These are phyloP conservation scores for Indri indri DNA, from an alignment of 2,113 vertebrate genomes.

Conservation along the genomic window DNA sequence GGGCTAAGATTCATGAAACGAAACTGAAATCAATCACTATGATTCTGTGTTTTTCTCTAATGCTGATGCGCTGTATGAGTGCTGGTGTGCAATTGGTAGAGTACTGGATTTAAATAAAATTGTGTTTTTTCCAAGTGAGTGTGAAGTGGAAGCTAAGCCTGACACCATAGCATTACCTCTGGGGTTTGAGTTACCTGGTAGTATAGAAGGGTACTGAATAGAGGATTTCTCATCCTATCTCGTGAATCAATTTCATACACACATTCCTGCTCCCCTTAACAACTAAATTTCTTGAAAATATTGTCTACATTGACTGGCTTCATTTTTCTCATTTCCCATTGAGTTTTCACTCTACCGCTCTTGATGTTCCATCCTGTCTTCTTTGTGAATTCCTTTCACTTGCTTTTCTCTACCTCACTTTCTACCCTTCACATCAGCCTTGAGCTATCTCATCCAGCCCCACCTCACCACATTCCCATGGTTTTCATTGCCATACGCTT, in stretches of 20 bases:
- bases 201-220: background rate
- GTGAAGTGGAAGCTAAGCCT: background rate
- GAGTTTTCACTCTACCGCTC: background rate
- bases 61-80: background rate
- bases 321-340: background rate
- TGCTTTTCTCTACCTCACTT: background rate
- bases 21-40: background rate
- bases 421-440: background rate
- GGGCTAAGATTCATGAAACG: background rate
- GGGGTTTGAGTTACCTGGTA: background rate
- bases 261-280: background rate
- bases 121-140: background rate
- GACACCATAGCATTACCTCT: background rate
- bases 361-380: background rate
- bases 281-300: background rate
- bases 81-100: background rate
- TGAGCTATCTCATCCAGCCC: background rate
- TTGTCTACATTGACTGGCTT: background rate
- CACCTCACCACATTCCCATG: background rate
- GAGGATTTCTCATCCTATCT: background rate
- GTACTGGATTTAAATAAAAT: background rate
- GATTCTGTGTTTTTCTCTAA: background rate
- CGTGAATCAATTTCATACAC: background rate
- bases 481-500: background rate
- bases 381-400: background rate